These are phyloP conservation scores for Rhodinocichla rosea DNA, from an alignment of 2,113 vertebrate species.

Conservation along the genomic window DNA sequence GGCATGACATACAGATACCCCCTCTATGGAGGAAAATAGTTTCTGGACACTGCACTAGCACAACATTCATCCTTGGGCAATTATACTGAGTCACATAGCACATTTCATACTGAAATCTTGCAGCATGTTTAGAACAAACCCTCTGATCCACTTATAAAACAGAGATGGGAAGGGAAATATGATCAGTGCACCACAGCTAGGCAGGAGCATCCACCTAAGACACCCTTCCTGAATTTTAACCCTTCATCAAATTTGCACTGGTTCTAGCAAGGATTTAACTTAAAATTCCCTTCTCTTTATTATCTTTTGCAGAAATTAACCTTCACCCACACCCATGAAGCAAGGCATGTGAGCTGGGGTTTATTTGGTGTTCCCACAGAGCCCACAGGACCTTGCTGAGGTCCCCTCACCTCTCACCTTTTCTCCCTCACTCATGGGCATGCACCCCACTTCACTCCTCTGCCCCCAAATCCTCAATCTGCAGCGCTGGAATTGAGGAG, in stretches of 20 bases:
- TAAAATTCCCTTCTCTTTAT: neutral
- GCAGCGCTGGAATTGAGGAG: neutral
- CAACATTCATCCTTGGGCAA: neutral
- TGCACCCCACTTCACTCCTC: neutral
- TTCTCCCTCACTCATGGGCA: neutral
- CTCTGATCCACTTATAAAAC: neutral
- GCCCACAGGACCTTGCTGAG: neutral
- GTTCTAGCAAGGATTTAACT: neutral
- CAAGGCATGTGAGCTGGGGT: fast-evolving
- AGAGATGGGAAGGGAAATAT: neutral
- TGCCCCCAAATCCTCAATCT: neutral
- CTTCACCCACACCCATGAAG: neutral
- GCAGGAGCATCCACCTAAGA: neutral
- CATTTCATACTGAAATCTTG: neutral
- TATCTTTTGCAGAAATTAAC: neutral
- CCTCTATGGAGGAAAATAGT: neutral
- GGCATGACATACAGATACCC: fast-evolving
- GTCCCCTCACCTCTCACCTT: neutral
- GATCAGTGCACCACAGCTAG: neutral
- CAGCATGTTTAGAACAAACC: neutral
- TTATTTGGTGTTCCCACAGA: neutral
- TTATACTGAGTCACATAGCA: neutral
- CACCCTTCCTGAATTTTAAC: neutral
- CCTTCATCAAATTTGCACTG: neutral
- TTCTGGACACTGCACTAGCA: neutral